Percentiles rank a stretch among this genome's conserved stretches.
These are phyloP conservation scores for Drosophila parabipectinata DNA, from an alignment of 1,140 invertebrate species.

Conservation along the genomic window DNA sequence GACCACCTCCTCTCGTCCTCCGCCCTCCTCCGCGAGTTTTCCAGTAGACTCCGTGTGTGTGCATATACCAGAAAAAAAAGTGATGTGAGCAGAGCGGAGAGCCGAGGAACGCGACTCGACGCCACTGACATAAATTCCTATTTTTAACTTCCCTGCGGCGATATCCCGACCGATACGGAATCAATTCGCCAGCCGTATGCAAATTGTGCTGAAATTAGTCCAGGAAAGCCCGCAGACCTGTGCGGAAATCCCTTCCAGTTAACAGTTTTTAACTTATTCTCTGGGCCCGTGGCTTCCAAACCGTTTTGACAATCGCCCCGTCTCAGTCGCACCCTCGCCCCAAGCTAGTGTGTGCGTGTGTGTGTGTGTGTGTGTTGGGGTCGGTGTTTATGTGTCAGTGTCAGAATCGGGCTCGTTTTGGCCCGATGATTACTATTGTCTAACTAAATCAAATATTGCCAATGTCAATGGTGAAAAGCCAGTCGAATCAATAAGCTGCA, in stretches of 20 bases:
- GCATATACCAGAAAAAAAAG: slow-evolving; percentile 64
- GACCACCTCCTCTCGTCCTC: slow-evolving; percentile 21
- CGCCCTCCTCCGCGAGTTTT: slow-evolving; percentile 42
- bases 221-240: slow-evolving; percentile 16
- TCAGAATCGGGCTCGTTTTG: slow-evolving; percentile 26
- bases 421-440: slow-evolving; percentile 1
- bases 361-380: not conserved
- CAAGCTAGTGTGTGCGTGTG: not conserved
- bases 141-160: slow-evolving; percentile 63
- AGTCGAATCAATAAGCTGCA: slow-evolving; percentile 19
- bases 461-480: slow-evolving; percentile 34
- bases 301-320: slow-evolving; percentile 34
- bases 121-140: slow-evolving; percentile 74
- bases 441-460: slow-evolving; percentile 26
- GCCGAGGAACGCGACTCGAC: slow-evolving; percentile 30
- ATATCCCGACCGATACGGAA: slow-evolving; percentile 45
- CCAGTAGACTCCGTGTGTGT: slow-evolving; percentile 60
- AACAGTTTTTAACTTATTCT: slow-evolving; percentile 53
- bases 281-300: slow-evolving; percentile 54
- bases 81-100: slow-evolving; percentile 48
- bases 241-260: slow-evolving; percentile 53
- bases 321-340: slow-evolving; percentile 4
- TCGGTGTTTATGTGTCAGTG: slow-evolving; percentile 48
- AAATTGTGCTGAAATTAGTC: slow-evolving; percentile 10
- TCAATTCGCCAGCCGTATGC: slow-evolving; percentile 35